Percentiles rank a stretch among this genome's conserved stretches.
Conservation (phyloP, 2,113 vertebrate species). For the Xiphorhynchus elegans region DNA sequence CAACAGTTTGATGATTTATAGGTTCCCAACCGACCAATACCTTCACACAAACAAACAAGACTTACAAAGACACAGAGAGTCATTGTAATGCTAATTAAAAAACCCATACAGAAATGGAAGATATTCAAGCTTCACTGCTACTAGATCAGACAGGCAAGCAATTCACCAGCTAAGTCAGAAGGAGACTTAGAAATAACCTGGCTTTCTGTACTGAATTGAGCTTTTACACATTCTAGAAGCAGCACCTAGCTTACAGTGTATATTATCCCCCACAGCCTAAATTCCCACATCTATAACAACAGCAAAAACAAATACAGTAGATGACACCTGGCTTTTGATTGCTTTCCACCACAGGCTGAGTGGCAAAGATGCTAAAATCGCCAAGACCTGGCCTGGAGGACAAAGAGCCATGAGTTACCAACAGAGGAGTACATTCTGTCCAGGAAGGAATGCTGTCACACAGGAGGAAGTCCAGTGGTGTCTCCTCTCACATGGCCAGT, state of each 20-base stretch:
- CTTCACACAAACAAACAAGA: constrained; percentile 22
- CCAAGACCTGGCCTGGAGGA: fast-evolving
- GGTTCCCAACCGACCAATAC: not conserved
- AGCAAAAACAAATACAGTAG: not conserved
- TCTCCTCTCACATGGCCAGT: not conserved
- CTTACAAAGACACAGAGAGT: not conserved
- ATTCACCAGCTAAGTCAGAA: not conserved
- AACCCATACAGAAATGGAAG: not conserved
- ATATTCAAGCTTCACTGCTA: not conserved
- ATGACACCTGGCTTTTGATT: not conserved
- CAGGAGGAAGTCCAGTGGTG: not conserved
- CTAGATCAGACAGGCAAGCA: not conserved
- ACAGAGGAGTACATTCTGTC: not conserved
- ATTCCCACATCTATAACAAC: not conserved
- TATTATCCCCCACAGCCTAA: not conserved
- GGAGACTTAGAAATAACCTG: not conserved
- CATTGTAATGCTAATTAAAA: not conserved
- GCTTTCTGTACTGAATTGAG: not conserved
- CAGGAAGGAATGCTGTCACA: not conserved
- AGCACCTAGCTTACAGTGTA: not conserved
- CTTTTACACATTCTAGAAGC: not conserved
- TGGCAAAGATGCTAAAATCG: not conserved
- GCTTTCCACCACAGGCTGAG: not conserved
- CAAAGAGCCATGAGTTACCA: not conserved
- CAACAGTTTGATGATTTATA: constrained; percentile 15